Base-by-base conservation (phyloP, 2,888 invertebrate genomes). In the Pachycephus smyrnensis region DNA sequence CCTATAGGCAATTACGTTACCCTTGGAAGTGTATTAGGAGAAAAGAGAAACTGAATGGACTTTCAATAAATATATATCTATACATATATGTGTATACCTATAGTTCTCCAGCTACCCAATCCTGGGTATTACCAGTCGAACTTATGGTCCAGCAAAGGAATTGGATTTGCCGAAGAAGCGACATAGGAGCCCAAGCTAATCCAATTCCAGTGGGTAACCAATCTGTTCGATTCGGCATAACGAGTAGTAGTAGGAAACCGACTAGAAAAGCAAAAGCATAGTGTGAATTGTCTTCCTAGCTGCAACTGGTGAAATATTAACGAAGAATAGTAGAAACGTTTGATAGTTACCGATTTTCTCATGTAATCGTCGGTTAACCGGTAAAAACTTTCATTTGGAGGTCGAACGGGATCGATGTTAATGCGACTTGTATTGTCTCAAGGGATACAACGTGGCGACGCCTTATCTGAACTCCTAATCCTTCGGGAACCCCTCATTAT, bases 151-250 rank as follows among this genome's bases (percentile, higher is more conserved):
- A 76, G 73, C 77, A 82, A 86, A 86, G 86, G 84, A 86, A 86
- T 86, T 86, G 84, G 86, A 86, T 86, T 84, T 82, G 82, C 76
- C 83, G 80, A 84, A 84, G 86, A 82, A 81, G 77, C 80, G 82
- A 82, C 71, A 73, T 33, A 81, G 77, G 32, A 69, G 32, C n/a
- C 76, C 69, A 79, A 86, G 83, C 84, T 84, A 86, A 86, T 86
- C 86, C 86, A 86, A 86, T 86, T 84, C 86, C 82, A 86, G 84
- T 83, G 84, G 84, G 85, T 84, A 86, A 55, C 84, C 86, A 84
- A 83, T 83, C 84, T 81, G 82, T 83, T 85, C 84, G 84, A 86
- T 84, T 83, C 85, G 82, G 82, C 81, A 82, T 85, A 85, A 85
- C 85, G 85, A 83, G 85, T 83, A 80, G 82, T 80, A 80, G 55